Evolutionary conservation across 37 sponge, comb jelly and placozoan species (phyloP).

Genomic region (Eunapius fragilis): DNA sequence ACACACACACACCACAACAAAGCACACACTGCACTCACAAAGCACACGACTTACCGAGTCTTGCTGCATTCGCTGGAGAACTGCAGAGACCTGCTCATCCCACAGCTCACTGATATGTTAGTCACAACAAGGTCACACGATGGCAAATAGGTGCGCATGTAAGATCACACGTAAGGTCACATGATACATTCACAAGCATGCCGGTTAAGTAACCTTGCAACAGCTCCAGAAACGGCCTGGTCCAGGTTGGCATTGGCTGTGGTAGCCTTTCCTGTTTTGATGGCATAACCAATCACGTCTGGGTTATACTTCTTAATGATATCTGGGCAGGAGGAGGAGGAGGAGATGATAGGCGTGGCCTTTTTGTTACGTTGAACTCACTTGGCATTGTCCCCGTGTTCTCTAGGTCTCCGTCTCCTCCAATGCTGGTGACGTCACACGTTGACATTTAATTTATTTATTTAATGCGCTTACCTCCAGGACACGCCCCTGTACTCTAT

Average conservation of each 20-base stretch:
- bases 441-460: not conserved
- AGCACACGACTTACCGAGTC: not conserved
- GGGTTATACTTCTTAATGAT: slow-evolving; percentile 62
- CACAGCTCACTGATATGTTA: not conserved
- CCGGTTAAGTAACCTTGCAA: slow-evolving; percentile 29
- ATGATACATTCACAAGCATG: not conserved
- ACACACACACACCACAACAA: slow-evolving; percentile 18
- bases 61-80: not conserved
- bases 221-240: slow-evolving; percentile 59
- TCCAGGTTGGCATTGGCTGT: slow-evolving; percentile 21
- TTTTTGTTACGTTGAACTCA: slow-evolving; percentile 10
- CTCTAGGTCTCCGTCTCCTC: slow-evolving; percentile 39
- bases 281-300: slow-evolving; percentile 43
- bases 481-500: slow-evolving; percentile 54
- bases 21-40: slow-evolving; percentile 6
- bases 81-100: not conserved
- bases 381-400: slow-evolving; percentile 53
- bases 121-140: no score
- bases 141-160: no score
- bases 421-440: slow-evolving; percentile 41
- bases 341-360: not conserved
- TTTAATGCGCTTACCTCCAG: slow-evolving; percentile 53
- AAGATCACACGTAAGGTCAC: no score
- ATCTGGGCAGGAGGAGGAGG: slow-evolving; percentile 1
- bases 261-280: slow-evolving; percentile 17